Evolutionary conservation across 1,140 invertebrate species (phyloP).

Genomic region (Bombus waltoni): DNA sequence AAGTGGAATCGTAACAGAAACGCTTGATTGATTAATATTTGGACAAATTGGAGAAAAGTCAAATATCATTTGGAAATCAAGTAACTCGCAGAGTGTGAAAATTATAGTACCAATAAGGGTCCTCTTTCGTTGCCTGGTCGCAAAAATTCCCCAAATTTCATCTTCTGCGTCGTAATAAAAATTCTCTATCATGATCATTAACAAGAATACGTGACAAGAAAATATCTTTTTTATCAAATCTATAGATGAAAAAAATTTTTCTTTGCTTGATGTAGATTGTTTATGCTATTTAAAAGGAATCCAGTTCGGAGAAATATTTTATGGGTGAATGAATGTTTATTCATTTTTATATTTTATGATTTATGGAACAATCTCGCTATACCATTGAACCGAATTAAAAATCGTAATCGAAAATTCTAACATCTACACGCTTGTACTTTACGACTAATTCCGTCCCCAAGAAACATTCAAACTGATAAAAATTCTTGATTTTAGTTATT

Average conservation of each 20-base stretch:
- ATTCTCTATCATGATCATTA: neutral
- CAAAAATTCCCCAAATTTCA: slow-evolving; percentile 1
- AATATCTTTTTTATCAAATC: neutral
- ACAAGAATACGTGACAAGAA: neutral
- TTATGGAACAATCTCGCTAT: neutral
- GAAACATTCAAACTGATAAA: slow-evolving; percentile 17
- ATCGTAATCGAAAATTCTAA: slow-evolving; percentile 30
- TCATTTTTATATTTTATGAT: no score
- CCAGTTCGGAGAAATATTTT: no score
- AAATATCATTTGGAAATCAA: neutral
- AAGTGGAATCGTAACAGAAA: neutral
- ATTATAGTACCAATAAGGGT: slow-evolving; percentile 2
- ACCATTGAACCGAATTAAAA: slow-evolving; percentile 19
- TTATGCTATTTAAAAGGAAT: no score
- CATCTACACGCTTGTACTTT: slow-evolving; percentile 33
- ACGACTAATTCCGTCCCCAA: slow-evolving; percentile 49
- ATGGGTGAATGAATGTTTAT: no score
- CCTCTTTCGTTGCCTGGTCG: slow-evolving; percentile 8
- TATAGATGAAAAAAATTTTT: no score
- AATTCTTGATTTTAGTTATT: slow-evolving; percentile 10
- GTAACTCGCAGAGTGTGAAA: neutral
- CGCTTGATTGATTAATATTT: slow-evolving; percentile 4
- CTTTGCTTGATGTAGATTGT: no score
- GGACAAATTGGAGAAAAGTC: neutral
- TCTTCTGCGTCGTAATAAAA: neutral